Evolutionary conservation across 2,888 invertebrate genomes (phyloP).

Genomic region (Meteorus cinctellus): DNA sequence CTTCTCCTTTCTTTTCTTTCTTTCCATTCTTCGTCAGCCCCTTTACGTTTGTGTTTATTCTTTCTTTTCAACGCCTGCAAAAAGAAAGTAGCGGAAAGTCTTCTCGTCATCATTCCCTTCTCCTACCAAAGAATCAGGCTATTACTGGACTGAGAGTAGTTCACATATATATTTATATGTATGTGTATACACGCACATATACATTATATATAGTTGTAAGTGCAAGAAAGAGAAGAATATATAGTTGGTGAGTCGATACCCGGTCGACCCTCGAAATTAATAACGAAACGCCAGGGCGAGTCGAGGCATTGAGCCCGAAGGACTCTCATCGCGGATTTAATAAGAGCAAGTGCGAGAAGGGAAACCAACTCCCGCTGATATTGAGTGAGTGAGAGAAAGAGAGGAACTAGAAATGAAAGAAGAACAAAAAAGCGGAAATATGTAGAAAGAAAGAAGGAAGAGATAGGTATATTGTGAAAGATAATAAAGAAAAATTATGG

Average conservation of each 20-base stretch:
- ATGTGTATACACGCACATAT: conserved; percentile 10
- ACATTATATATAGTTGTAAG: conserved; percentile 16
- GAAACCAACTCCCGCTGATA: conserved; percentile 34
- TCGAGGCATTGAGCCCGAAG: conserved; percentile 53
- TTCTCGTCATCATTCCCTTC: conserved; percentile 27
- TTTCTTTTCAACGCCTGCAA: conserved; percentile 38
- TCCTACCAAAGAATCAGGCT: conserved; percentile 38
- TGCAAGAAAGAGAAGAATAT: conserved; percentile 4
- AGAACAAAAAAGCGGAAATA: not conserved
- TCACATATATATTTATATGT: not conserved
- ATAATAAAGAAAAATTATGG: conserved; percentile 7
- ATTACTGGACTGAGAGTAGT: conserved; percentile 34
- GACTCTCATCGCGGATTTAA: conserved; percentile 59
- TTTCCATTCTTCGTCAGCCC: not conserved
- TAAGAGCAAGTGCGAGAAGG: conserved; percentile 57
- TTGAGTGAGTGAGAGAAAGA: conserved; percentile 43
- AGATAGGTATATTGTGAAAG: not conserved
- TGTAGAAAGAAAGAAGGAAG: not conserved
- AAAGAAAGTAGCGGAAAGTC: conserved; percentile 24
- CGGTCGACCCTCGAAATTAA: conserved; percentile 59
- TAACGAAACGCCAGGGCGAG: conserved; percentile 60
- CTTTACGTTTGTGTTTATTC: conserved; percentile 33
- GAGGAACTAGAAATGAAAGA: conserved; percentile 42
- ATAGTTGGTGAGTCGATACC: conserved; percentile 55
- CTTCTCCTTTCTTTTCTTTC: not conserved